A percentile compares a stretch with the other conserved stretches of the same genome.
Evolutionary conservation across 2,888 invertebrate species (phyloP).

Genomic region (Hedychridium roseum): DNA sequence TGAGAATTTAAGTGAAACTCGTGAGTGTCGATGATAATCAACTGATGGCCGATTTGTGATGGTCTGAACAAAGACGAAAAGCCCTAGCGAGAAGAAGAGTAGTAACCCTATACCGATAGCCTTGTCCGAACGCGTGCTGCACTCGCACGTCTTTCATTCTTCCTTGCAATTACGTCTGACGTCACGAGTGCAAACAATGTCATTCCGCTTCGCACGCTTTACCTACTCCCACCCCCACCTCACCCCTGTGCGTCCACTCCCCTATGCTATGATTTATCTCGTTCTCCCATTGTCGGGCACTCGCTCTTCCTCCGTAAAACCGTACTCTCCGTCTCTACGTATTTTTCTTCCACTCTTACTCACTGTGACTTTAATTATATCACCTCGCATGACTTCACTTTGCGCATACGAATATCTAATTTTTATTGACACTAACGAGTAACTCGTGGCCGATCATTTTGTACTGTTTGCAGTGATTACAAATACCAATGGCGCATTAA

Average conservation of each 20-base stretch:
- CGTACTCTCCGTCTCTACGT: conserved; percentile 12
- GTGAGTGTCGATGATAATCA: not conserved
- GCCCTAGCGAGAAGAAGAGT: no score
- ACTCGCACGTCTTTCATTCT: conserved; percentile 41
- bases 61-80: no score
- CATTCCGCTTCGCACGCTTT: conserved; percentile 49
- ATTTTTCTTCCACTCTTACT: no score
- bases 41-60: conserved; percentile 3
- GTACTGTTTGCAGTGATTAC: no score
- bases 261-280: not conserved
- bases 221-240: conserved; percentile 30
- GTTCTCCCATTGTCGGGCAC: not conserved
- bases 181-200: conserved; percentile 57
- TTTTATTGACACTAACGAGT: no score
- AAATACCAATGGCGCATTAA: no score
- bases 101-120: conserved; percentile 37
- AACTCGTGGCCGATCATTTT: no score
- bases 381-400: no score
- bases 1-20: no score
- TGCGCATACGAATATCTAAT: no score
- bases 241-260: conserved; percentile 1
- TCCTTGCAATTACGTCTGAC: conserved; percentile 51
- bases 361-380: no score
- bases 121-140: conserved; percentile 27
- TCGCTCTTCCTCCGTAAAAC: not conserved